Conservation (phyloP, 2,797 vertebrate species). For the Pangasius djambal region DNA sequence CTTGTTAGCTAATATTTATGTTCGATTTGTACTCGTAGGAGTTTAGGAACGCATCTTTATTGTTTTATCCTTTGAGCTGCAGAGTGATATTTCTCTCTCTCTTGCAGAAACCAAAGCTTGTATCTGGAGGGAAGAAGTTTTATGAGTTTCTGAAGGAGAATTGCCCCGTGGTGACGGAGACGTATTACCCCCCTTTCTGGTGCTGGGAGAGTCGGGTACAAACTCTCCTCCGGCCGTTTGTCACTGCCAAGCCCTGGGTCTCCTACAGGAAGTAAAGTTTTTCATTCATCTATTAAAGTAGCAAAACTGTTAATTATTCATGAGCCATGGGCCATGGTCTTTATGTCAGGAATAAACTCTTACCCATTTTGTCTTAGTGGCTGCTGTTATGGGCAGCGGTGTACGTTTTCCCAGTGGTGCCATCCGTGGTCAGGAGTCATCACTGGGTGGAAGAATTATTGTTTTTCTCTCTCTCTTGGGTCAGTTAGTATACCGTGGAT, state of each 20-base stretch:
- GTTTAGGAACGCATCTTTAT: neutral
- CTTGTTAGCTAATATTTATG: neutral
- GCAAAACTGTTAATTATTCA: neutral
- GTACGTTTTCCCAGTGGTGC: neutral
- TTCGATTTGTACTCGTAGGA: neutral
- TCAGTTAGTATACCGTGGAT: neutral
- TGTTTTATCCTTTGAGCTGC: neutral
- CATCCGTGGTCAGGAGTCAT: neutral
- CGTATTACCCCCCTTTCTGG: conserved; percentile 97
- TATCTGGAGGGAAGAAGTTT: conserved; percentile 89
- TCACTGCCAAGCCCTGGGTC: conserved; percentile 90
- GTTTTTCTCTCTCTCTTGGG: neutral
- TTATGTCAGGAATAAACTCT: neutral
- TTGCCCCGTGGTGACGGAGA: conserved; percentile 95
- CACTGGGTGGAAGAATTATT: neutral
- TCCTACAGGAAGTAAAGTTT: conserved; percentile 91
- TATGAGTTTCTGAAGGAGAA: conserved; percentile 89
- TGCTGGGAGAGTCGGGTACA: conserved; percentile 97
- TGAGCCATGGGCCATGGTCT: neutral
- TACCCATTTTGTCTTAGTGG: neutral
- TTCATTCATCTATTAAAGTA: neutral
- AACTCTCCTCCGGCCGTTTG: conserved; percentile 94
- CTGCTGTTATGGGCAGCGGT: neutral
- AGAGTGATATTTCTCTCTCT: conserved; percentile 15
- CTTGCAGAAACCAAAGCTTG: conserved; percentile 92